Percentiles rank a stretch among this genome's conserved stretches.
These are phyloP conservation scores for Pygoscelis adeliae DNA, from an alignment of 2,113 vertebrate genomes.

Conservation along the genomic window DNA sequence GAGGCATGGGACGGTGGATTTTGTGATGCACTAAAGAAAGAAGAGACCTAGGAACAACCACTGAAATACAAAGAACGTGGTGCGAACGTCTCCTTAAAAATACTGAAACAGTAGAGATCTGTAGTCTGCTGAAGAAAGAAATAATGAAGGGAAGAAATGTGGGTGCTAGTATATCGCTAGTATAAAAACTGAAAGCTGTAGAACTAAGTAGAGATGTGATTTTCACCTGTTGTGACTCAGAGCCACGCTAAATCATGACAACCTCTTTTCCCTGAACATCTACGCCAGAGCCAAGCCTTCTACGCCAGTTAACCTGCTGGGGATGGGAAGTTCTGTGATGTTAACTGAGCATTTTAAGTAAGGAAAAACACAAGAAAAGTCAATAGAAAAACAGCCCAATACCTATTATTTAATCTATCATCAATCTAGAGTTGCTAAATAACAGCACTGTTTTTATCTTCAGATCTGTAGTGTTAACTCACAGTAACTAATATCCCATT, in stretches of 20 bases:
- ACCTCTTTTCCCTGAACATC: not conserved
- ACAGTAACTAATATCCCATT: not conserved
- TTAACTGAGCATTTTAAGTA: not conserved
- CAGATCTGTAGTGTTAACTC: not conserved
- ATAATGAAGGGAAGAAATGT: not conserved
- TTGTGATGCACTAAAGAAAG: not conserved
- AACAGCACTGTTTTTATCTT: not conserved
- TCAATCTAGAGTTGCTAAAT: not conserved
- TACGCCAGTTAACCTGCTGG: not conserved
- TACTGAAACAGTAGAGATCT: not conserved
- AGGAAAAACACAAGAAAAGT: not conserved
- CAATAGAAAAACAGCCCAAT: not conserved
- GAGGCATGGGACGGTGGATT: not conserved
- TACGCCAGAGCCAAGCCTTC: not conserved
- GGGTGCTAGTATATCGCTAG: not conserved
- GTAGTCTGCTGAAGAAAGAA: not conserved
- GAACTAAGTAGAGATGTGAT: not conserved
- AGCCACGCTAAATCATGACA: not conserved
- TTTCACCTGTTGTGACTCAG: not conserved
- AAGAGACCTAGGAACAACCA: not conserved
- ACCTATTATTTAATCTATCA: not conserved
- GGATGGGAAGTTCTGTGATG: not conserved
- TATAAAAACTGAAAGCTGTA: not conserved
- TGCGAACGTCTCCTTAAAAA: not conserved
- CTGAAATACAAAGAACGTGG: not conserved